Evolutionary conservation across 2,888 invertebrate genomes (phyloP).

Genomic region (Prenolepis imparis): DNA sequence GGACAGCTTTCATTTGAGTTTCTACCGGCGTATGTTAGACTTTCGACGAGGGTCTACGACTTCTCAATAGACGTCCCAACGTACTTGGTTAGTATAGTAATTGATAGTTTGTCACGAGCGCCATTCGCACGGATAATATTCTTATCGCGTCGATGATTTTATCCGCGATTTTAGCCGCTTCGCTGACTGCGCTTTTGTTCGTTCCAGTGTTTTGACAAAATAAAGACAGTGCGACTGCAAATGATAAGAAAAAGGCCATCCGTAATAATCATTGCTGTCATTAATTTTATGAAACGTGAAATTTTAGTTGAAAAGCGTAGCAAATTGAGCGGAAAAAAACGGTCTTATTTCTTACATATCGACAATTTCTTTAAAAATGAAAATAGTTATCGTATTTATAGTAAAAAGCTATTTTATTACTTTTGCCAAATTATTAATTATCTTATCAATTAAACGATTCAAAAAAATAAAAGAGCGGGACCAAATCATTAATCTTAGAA

Average conservation of each 20-base stretch:
- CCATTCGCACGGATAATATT: constrained; percentile 35
- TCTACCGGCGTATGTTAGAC: constrained; percentile 66
- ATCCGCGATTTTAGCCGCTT: constrained; percentile 27
- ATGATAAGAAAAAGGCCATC: background rate
- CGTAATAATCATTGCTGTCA: background rate
- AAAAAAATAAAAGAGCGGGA: background rate
- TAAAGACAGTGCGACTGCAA: constrained; percentile 2
- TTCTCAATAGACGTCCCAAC: constrained; percentile 52
- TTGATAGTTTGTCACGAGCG: constrained; percentile 51
- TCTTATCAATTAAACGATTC: background rate
- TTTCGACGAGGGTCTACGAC: constrained; percentile 61
- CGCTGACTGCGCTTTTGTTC: constrained; percentile 24
- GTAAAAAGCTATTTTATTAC: background rate
- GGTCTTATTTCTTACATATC: background rate
- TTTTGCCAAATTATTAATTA: background rate
- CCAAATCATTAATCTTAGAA: background rate
- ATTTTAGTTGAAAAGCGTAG: background rate
- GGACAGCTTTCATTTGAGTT: constrained; percentile 77
- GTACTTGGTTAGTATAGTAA: constrained; percentile 28
- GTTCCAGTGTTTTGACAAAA: constrained; percentile 46
- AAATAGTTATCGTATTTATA: too few species aligned
- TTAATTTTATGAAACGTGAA: constrained; percentile 25
- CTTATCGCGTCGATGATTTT: constrained; percentile 36
- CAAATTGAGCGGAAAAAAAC: constrained; percentile 24
- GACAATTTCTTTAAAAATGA: background rate